Conservation (phyloP, 2,113 vertebrate genomes). For the Perca flavescens region DNA sequence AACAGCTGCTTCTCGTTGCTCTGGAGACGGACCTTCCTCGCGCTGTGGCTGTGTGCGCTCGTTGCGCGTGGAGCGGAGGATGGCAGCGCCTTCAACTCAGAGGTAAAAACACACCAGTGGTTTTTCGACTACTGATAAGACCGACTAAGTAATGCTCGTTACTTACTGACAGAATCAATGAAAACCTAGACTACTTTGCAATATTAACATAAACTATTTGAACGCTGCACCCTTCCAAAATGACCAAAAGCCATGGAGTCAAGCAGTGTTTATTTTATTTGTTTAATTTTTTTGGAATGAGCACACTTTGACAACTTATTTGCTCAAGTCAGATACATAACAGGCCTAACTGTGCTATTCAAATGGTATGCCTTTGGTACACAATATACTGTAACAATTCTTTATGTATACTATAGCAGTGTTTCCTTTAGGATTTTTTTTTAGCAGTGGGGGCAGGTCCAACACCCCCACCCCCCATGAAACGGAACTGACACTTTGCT, state of each 20-base stretch:
- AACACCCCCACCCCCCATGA: too few relatives aligned
- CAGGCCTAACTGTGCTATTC: background rate
- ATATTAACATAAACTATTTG: background rate
- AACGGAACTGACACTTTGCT: too few relatives aligned
- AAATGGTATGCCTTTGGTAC: background rate
- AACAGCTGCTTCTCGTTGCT: constrained; percentile 69
- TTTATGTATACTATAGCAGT: background rate
- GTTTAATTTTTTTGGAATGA: too few relatives aligned
- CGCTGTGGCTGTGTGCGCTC: constrained; percentile 72
- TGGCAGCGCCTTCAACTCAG: constrained; percentile 71
- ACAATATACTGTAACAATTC: background rate
- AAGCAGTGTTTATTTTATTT: background rate
- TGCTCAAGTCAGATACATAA: background rate
- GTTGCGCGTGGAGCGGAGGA: constrained; percentile 71
- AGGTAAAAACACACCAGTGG: constrained; percentile 67
- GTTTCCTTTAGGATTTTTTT: too few relatives aligned
- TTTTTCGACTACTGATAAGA: background rate
- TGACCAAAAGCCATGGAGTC: background rate
- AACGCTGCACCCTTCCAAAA: background rate
- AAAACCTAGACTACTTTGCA: background rate
- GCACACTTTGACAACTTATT: background rate
- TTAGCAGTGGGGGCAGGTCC: too few relatives aligned
- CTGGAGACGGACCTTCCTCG: constrained; percentile 82
- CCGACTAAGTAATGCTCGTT: background rate
- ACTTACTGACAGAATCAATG: background rate